Base-by-base conservation (phyloP, 2,797 vertebrate species). In the Hyperoplus immaculatus region DNA sequence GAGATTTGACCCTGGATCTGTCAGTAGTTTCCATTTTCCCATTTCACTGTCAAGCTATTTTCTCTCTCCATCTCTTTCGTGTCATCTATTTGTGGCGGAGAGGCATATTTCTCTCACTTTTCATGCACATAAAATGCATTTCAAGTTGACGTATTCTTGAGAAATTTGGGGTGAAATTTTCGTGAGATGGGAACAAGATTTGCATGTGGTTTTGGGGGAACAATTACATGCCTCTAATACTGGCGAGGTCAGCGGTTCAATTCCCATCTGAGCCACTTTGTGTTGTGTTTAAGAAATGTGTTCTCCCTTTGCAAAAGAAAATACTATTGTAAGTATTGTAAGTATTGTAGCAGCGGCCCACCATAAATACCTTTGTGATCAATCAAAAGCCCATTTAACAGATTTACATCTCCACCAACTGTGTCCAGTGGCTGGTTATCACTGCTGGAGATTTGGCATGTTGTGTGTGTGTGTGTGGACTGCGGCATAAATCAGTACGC, bases 151-250 rank as follows among this genome's bases (percentile, higher is more conserved):
- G 29, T 29, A 8, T 21, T 12, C 39, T 68, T 0, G 11, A 69
- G 36, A 72, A 63, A 36, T 75, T 77, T 49, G 6, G 65, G 51
- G 51, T 2, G 29, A 29, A 81, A 47, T 53, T 81, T 80, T 86
- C 42, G 70, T 55, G 3, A 54, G 61, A 76, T 53, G 45, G 75
- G 61, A 39, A 50, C 51, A 45, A 63, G 4, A 75, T 63, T 68
- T 66, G 42, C 54, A 55, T 74, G 86, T 63, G 77, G 78, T 55
- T 82, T 68, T 29, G 29, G 57, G 58, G 82, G 82, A 85, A 82
- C 84, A 80, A 82, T 29, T 73, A 14, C 69, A 76, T 13, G 55
- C 15, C 43, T 55, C 53, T 16, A 51, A 58, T 53, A 10, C 69
- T 55, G 69, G 78, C 75, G 67, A 79, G 69, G 75, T 85, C 74